Percentiles rank a stretch among this genome's conserved stretches.
These are phyloP conservation scores for Toxonevra muliebris DNA, from an alignment of 2,888 invertebrate species.

Conservation along the genomic window DNA sequence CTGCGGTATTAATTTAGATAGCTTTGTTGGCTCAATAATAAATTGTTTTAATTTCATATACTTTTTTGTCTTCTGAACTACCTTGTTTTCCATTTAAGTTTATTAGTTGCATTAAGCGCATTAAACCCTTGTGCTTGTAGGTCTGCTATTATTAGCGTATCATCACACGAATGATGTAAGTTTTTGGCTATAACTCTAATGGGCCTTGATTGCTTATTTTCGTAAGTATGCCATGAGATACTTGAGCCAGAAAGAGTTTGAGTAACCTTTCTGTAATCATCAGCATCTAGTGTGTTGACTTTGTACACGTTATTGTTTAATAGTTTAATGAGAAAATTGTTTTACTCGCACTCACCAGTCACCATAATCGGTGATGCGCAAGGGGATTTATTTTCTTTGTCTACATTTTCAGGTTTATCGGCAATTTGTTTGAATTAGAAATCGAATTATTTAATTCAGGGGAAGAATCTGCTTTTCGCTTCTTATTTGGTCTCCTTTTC, in stretches of 20 bases:
- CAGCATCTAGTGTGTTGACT: background rate
- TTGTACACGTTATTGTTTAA: constrained; percentile 11
- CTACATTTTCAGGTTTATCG: too few species aligned
- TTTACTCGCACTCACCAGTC: background rate
- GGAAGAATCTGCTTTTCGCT: too few species aligned
- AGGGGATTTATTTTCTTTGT: background rate
- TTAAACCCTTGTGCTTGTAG: constrained; percentile 20
- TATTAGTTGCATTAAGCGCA: constrained; percentile 8
- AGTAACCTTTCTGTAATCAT: constrained; percentile 19
- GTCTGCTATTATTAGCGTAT: constrained; percentile 15
- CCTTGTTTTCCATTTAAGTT: constrained; percentile 17
- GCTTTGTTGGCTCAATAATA: constrained; percentile 23
- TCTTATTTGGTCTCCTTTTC: too few species aligned
- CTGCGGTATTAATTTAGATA: constrained; percentile 22
- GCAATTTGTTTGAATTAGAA: too few species aligned
- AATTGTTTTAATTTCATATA: constrained; percentile 14
- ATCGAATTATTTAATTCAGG: too few species aligned
- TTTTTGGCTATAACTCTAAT: constrained; percentile 26
- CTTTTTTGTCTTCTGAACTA: constrained; percentile 20
- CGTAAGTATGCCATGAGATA: constrained; percentile 16
- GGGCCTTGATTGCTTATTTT: constrained; percentile 24
- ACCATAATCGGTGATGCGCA: constrained; percentile 17
- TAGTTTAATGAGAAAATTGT: constrained; percentile 13
- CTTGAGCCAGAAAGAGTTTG: constrained; percentile 4
- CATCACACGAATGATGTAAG: constrained; percentile 18